Percentiles rank a stretch among this genome's conserved stretches.
phyloP scores from a whole-genome alignment of 1,140 invertebrate species.

The Meloidogyne exigua region DNA sequence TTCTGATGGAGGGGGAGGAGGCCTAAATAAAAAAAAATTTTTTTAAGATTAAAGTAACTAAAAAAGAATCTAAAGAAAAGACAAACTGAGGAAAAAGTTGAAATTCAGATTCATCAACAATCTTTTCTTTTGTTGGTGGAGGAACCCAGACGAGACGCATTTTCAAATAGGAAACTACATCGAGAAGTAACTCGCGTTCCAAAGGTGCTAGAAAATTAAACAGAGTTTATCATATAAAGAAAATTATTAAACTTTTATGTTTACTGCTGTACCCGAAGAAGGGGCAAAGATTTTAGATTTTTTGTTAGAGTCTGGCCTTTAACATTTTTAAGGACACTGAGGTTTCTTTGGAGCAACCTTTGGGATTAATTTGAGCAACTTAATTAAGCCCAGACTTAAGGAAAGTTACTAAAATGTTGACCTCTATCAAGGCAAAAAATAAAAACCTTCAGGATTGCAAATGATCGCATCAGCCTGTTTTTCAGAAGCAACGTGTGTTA shows the following conservation, averaged over 20 bases:
- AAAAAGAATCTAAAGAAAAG: no score
- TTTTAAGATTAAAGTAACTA: slow-evolving; percentile 2
- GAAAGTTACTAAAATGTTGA: no score
- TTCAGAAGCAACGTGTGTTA: not conserved
- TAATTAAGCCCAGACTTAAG: no score
- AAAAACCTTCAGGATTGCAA: not conserved
- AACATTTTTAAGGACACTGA: no score
- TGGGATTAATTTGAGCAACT: no score
- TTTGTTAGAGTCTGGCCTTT: no score
- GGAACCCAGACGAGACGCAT: slow-evolving; percentile 15
- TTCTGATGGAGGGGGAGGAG: slow-evolving; percentile 39
- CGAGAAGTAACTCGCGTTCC: not conserved
- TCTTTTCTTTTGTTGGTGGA: not conserved
- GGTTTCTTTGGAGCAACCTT: no score
- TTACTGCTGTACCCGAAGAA: no score
- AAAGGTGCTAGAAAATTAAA: slow-evolving; percentile 19
- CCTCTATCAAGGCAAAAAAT: not conserved
- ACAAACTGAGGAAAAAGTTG: slow-evolving; percentile 22
- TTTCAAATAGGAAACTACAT: slow-evolving; percentile 13
- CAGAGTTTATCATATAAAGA: no score
- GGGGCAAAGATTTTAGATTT: no score
- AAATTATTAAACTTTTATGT: no score
- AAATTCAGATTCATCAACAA: slow-evolving; percentile 2
- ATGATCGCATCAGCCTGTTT: not conserved
- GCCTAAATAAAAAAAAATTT: not conserved